Evolutionary conservation across 1,140 invertebrate species (phyloP).

Genomic region (Bombus breviceps): DNA sequence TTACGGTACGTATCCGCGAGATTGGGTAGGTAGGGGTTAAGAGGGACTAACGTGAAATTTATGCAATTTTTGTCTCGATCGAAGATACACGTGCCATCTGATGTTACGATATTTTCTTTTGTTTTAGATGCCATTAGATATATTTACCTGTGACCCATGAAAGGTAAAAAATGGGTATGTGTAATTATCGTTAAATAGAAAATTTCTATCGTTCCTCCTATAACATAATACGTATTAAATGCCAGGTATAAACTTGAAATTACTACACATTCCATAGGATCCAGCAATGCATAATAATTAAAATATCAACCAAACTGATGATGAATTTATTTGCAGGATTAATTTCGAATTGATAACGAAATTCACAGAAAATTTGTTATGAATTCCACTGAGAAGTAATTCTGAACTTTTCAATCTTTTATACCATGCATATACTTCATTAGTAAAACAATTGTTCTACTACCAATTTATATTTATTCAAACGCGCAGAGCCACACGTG

Average conservation of each 20-base stretch:
- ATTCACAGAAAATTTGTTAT: neutral
- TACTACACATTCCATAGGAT: neutral
- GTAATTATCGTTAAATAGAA: no score
- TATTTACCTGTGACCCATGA: no score
- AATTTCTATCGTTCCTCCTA: neutral
- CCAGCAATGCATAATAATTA: neutral
- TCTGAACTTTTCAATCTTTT: neutral
- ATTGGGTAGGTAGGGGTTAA: no score
- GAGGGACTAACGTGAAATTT: conserved; percentile 7
- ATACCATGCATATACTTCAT: neutral
- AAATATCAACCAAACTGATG: neutral
- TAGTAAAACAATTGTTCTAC: neutral
- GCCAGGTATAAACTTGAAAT: neutral
- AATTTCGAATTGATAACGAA: neutral
- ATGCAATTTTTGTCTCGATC: conserved; percentile 9
- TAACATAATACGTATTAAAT: no score
- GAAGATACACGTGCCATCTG: neutral
- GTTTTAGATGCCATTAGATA: no score
- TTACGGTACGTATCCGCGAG: conserved; percentile 24
- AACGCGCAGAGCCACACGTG: neutral
- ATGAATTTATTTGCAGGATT: neutral
- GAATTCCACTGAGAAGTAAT: neutral
- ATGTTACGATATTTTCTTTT: neutral
- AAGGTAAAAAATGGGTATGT: no score
- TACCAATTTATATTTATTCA: neutral